Base-by-base conservation (phyloP, 2,888 invertebrate genomes). In the Rhogogaster chlorosoma region DNA sequence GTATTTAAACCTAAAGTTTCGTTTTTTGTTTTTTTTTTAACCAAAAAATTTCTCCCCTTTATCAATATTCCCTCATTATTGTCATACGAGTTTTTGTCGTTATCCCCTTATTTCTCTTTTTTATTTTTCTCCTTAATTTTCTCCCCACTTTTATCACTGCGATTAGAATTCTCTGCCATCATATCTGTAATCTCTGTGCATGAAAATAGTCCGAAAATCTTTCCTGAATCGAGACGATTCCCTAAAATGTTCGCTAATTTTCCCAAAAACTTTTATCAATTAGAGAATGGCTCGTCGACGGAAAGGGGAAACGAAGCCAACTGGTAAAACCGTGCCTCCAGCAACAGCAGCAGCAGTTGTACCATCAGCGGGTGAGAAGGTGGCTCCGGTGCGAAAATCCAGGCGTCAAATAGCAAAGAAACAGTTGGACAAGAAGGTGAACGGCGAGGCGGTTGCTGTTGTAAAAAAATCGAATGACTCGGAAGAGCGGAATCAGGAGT, bases 341-440 rank as follows among this genome's bases (percentile, higher is more conserved):
- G 22, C 26, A n/a, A 2, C 83, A 15, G 22, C 87, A 90, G 15
- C 84, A 89, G 45, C 91, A 90, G 84, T 89, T 5, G 6, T 49
- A 49, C 1, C 49, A 49, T 1, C 5, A 0, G 7, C n/a, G 5
- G 53, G 4, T 1, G 53, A 6, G 29, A 64, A 38, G 57, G 85
- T 86, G 84, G 89, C 89, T 57, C 91, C 92, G 15, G 91, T 93
- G 18, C 88, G 93, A 49, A 93, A 93, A 82, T 93, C 93, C 1
- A 92, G 88, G 83, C 89, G 93, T 73, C 93, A 93, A 86, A 92
- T 92, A 87, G 93, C 93, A 3, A 91, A 91, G 61, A 93, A 93
- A 53, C 92, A 93, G 49, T 49, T 26, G 38, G 92, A 92, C 15
- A 91, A 90, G 15, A 89, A 90, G 42, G 49, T 88, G 0, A 93